phyloP scores from a whole-genome alignment of 2,113 vertebrate species.

The Vanacampus margaritifer region DNA sequence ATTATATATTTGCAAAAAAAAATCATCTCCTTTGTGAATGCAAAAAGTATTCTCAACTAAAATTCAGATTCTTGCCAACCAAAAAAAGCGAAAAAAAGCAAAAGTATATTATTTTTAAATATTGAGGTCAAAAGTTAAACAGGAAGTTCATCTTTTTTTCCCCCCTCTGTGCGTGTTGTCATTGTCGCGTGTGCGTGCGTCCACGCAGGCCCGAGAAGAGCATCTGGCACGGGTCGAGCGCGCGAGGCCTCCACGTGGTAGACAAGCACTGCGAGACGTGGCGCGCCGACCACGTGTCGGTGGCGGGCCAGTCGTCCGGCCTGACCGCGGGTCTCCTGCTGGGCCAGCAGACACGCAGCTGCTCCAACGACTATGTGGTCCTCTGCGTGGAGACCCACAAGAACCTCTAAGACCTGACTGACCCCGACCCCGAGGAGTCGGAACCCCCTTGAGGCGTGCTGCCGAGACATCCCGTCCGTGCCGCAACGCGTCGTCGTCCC shows the following conservation, averaged over 20 bases:
- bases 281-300: constrained; percentile 76
- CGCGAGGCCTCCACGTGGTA: constrained; percentile 74
- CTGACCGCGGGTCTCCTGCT: constrained; percentile 83
- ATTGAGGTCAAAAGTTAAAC: no score
- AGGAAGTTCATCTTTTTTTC: no score
- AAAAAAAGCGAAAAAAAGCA: no score
- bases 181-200: background rate
- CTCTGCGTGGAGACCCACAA: constrained; percentile 88
- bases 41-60: no score
- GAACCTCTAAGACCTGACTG: constrained; percentile 31
- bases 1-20: no score
- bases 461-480: background rate
- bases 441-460: background rate
- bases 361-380: constrained; percentile 83
- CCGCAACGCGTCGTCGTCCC: background rate
- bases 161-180: no score
- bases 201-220: constrained; percentile 85
- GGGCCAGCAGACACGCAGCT: constrained; percentile 85
- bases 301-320: constrained; percentile 83
- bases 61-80: no score
- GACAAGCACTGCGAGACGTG: constrained; percentile 91
- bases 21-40: no score
- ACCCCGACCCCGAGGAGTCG: background rate
- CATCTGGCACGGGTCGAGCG: constrained; percentile 89
- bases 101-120: no score